phyloP scores from a whole-genome alignment of 2,113 vertebrate species.

The Nansenia antarctica region DNA sequence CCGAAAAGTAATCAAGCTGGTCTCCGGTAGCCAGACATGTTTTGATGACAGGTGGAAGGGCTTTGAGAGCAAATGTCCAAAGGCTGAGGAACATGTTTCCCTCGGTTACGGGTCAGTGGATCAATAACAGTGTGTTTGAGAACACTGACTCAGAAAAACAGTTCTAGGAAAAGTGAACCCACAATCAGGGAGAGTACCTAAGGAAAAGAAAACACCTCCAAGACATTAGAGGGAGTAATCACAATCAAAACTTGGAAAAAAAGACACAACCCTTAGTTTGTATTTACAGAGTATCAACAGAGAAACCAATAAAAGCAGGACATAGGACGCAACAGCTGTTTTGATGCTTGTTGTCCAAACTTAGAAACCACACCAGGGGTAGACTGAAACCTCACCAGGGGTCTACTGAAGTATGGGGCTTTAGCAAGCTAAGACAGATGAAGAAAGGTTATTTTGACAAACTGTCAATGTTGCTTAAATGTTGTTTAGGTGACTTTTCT shows the following conservation, averaged over 20 bases:
- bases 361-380: no score
- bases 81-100: slow-evolving; percentile 25
- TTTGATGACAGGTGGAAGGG: slow-evolving; percentile 22
- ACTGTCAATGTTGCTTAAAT: no score
- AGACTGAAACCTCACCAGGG: no score
- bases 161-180: slow-evolving; percentile 3
- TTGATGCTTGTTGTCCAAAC: not conserved
- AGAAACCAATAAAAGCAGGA: not conserved
- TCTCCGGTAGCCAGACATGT: slow-evolving; percentile 27
- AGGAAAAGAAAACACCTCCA: not conserved
- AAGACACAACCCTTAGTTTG: not conserved
- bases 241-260: not conserved
- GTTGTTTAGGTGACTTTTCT: no score
- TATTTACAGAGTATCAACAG: not conserved
- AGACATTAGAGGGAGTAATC: not conserved
- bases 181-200: not conserved
- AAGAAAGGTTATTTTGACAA: no score
- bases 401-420: no score
- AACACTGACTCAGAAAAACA: not conserved
- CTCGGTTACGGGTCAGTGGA: slow-evolving; percentile 29
- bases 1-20: slow-evolving; percentile 44
- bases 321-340: no score
- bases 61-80: slow-evolving; percentile 25
- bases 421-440: no score
- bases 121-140: slow-evolving; percentile 31